These are phyloP conservation scores for Oegoconia quadripuncta DNA, from an alignment of 2,888 invertebrate genomes.

Conservation along the genomic window DNA sequence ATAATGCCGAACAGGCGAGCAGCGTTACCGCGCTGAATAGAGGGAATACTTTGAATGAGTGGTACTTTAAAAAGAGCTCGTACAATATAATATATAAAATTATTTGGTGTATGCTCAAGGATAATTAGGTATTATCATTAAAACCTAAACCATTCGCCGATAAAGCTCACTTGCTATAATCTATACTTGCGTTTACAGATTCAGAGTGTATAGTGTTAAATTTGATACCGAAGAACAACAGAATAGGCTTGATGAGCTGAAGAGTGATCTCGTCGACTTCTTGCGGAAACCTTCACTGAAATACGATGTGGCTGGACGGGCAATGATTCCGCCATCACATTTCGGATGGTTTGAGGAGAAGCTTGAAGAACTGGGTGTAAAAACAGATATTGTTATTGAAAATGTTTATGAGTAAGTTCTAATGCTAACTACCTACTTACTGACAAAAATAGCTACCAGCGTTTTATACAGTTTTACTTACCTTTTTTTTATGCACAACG, in stretches of 20 bases:
- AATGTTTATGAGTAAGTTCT: conserved; percentile 60
- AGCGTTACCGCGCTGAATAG: no score
- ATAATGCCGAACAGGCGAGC: no score
- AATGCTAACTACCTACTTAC: no score
- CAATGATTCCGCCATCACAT: conserved; percentile 54
- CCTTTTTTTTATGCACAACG: no score
- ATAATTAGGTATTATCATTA: no score
- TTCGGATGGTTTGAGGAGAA: conserved; percentile 52
- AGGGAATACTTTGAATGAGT: no score
- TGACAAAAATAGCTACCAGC: no score
- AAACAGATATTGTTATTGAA: conserved; percentile 37
- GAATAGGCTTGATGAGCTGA: conserved; percentile 33
- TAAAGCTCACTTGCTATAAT: not conserved
- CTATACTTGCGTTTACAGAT: conserved; percentile 32
- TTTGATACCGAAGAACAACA: conserved; percentile 37
- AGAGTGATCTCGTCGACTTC: conserved; percentile 47
- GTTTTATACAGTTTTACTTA: no score
- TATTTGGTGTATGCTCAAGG: no score
- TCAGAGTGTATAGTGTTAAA: conserved; percentile 50
- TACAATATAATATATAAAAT: no score
- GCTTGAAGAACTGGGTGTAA: conserved; percentile 35
- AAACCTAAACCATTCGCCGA: no score
- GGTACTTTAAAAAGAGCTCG: no score
- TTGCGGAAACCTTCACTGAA: conserved; percentile 48
- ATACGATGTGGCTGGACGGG: conserved; percentile 41